A percentile compares a stretch with the other conserved stretches of the same genome.
phyloP scores from a whole-genome alignment of 2,113 vertebrate species.

The Erpornis zantholeuca region DNA sequence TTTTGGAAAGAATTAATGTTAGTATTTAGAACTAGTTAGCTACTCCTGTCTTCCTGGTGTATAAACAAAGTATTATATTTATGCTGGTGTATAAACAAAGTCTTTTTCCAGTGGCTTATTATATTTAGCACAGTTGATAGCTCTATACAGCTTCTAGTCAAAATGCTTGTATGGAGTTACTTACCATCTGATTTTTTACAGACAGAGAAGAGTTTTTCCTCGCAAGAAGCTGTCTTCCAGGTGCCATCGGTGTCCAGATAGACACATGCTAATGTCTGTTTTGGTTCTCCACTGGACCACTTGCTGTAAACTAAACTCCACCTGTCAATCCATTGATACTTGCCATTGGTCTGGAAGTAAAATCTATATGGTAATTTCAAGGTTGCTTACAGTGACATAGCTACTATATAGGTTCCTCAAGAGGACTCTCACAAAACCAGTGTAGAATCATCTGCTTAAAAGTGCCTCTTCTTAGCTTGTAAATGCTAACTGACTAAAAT shows the following conservation, averaged over 20 bases:
- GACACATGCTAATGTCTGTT: slow-evolving; percentile 81
- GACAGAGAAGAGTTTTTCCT: slow-evolving; percentile 75
- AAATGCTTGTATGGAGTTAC: not conserved
- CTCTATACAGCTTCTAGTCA: not conserved
- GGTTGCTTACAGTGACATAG: not conserved
- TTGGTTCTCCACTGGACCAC: slow-evolving; percentile 86
- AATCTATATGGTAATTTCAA: not conserved
- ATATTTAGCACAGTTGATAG: not conserved
- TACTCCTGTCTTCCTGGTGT: not conserved
- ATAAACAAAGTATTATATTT: not conserved
- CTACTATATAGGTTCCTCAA: not conserved
- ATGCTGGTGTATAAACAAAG: not conserved
- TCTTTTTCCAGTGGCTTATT: not conserved
- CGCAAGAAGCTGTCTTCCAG: slow-evolving; percentile 87
- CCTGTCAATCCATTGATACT: slow-evolving; percentile 84
- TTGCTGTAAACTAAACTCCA: slow-evolving; percentile 84
- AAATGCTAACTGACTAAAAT: not conserved
- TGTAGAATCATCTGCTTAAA: not conserved
- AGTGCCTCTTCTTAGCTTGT: not conserved
- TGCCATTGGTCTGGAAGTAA: slow-evolving; percentile 77
- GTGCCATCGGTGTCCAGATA: slow-evolving; percentile 80
- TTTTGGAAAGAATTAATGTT: not conserved
- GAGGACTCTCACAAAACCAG: not conserved
- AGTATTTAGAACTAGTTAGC: not conserved
- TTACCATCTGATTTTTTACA: slow-evolving; percentile 88